Evolutionary conservation across 2,797 vertebrate species (phyloP), one percentile per base, ranked within the genome.

Genomic region (Rhinella marina): DNA sequence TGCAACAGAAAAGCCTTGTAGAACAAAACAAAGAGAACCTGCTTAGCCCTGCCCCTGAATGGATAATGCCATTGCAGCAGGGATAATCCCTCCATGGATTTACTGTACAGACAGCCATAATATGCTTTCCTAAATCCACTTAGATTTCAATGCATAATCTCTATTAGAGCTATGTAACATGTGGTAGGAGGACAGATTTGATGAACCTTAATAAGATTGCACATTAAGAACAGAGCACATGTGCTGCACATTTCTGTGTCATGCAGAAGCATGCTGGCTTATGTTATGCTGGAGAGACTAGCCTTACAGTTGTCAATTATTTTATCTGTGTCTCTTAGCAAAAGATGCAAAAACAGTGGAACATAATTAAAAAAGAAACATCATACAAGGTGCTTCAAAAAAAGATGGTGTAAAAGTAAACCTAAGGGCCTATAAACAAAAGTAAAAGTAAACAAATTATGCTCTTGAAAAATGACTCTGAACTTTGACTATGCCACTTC

Each of bases 91-190:
- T 82, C n/a, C 79, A 82, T 89, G 79, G 79, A 82, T 89, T 80
- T 86, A 76, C 84, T 86, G 84, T 72, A 66, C 70, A 82, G 88
- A 77, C 83, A 86, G 80, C 21, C 79, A 86, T 89, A 88, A 88
- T 88, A 70, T 86, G 81, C 85, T 89, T 89, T 89, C 59, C 88
- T 72, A 89, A 89, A 89, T 81, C 88, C 84, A 89, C 88, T 89
- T 86, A 86, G 80, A 89, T 89, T 89, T 89, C 54, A 86, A 86
- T 89, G 19, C n/a, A 79, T 89, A 89, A 89, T 89, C 84, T 86
- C 85, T 80, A 83, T 89, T 86, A 48, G 81, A 83, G 81, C 52
- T 68, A 77, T 77, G 72, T 89, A 80, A 89, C 84, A 89, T 85
- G 83, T 89, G 85, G 73, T 80, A 68, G 81, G 81, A 78, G 81